Evolutionary conservation across 1,140 invertebrate species (phyloP), one percentile per base, ranked within the genome.

Genomic region (Brachionus paranguensis): DNA sequence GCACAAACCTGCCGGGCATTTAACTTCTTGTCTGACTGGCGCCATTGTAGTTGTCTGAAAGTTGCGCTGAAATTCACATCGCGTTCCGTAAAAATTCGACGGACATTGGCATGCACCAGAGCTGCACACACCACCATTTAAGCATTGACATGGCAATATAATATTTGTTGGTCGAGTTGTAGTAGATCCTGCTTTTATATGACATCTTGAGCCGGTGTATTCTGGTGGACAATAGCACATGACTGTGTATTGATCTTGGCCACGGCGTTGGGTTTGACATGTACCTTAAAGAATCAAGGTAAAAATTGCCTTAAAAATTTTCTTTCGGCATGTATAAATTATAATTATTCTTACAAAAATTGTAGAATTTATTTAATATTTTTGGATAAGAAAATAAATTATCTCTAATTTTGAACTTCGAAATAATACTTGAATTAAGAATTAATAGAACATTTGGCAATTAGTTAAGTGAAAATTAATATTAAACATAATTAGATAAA

Each of bases 181-280:
- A 3, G 29, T 29, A 64, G 20, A 11, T 81, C 27, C 27, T 37
- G 41, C 53, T 17, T 29, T 64, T 60, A 27, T 81, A 29, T 81
- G 78, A 17, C 81, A 83, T 37, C 81, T 27, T 27, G 60, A 47
- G 43, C 81, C 81, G 2, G 81, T 83, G 20, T 50, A 83, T 8
- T 47, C 81, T 24, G 68, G 43, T 33, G 64, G 64, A 55, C 81
- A 83, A 20, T 43, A 33, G 53, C 81, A 83, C 37, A 70, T 41
- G 3, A 83, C 81, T 24, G 78, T 81, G 27, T 81, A 81, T 64
- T 81, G 78, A 64, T 68, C 78, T 64, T 60, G 78, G 7, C 27
- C 53, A 27, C 53, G 33, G 33, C 78, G 33, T 27, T 64, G 50
- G 6, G 78, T 81, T 68, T 81, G 37, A 64, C 78, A 81, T 43